Percentiles rank a stretch among this genome's conserved stretches.
Evolutionary conservation across 92 coral and sea anemone genomes (phyloP).

Genomic region (Isaurus tuberculatus): DNA sequence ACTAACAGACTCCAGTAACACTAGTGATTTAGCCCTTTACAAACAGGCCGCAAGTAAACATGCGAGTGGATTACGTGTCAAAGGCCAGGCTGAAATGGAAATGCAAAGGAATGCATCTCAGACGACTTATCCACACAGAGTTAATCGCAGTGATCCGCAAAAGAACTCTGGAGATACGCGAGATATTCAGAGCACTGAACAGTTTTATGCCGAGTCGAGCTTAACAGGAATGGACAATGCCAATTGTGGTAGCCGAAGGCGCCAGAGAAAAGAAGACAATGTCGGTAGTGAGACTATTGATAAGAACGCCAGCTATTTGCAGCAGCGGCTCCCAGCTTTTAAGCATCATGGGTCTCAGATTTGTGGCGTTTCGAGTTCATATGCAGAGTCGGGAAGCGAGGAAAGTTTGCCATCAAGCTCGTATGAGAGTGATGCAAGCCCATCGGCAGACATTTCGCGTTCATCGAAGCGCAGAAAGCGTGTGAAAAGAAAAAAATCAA

Average conservation of each 20-base stretch:
- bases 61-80: slow-evolving; percentile 77
- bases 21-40: slow-evolving; percentile 65
- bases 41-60: slow-evolving; percentile 82
- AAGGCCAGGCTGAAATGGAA: slow-evolving; percentile 87
- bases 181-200: slow-evolving; percentile 58
- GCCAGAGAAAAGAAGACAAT: slow-evolving; percentile 43
- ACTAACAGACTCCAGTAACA: slow-evolving; percentile 73
- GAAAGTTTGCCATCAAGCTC: slow-evolving; percentile 59
- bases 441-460: slow-evolving; percentile 71
- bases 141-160: slow-evolving; percentile 75
- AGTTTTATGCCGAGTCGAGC: slow-evolving; percentile 54
- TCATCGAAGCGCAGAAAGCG: slow-evolving; percentile 86
- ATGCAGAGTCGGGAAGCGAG: slow-evolving; percentile 75
- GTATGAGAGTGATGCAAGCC: slow-evolving; percentile 77
- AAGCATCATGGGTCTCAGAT: slow-evolving; percentile 40
- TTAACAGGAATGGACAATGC: slow-evolving; percentile 48
- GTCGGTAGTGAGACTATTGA: slow-evolving; percentile 29
- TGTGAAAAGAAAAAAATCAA: slow-evolving; percentile 79
- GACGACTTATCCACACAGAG: slow-evolving; percentile 49
- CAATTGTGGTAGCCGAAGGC: slow-evolving; percentile 51
- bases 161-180: slow-evolving; percentile 73
- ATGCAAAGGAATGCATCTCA: slow-evolving; percentile 90
- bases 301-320: slow-evolving; percentile 26
- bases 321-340: slow-evolving; percentile 45
- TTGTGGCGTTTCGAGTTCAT: slow-evolving; percentile 58